phyloP scores from a whole-genome alignment of 2,113 vertebrate species.

The Pluvialis apricaria region DNA sequence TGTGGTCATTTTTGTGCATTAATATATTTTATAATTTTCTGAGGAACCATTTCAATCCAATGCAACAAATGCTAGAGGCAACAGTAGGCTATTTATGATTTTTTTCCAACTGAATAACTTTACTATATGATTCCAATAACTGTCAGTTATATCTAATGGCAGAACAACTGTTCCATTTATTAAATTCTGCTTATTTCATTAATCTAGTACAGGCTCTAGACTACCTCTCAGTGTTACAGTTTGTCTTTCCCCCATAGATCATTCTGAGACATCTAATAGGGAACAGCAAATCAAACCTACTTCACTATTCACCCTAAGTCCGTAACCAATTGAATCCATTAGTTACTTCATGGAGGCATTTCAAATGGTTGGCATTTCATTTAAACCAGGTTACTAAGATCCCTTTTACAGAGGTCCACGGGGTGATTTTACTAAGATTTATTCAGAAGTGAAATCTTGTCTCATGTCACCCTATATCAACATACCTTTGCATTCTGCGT shows the following conservation, averaged over 20 bases:
- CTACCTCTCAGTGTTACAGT: neutral
- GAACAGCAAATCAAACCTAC: neutral
- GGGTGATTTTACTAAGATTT: neutral
- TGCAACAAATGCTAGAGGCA: slow-evolving; percentile 50
- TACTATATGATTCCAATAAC: slow-evolving; percentile 23
- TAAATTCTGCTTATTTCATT: slow-evolving; percentile 47
- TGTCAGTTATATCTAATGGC: slow-evolving; percentile 3
- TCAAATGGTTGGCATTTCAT: neutral
- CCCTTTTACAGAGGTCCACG: neutral
- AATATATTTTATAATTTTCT: slow-evolving; percentile 53
- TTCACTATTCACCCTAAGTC: neutral
- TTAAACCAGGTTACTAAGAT: neutral
- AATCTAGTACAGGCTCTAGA: neutral
- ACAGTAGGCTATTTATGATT: slow-evolving; percentile 9
- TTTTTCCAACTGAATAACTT: slow-evolving; percentile 30
- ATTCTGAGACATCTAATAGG: neutral
- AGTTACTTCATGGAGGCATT: neutral
- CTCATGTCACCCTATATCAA: neutral
- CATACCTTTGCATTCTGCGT: neutral
- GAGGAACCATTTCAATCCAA: slow-evolving; percentile 22
- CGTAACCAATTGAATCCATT: neutral
- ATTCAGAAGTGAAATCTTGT: neutral
- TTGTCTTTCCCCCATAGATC: neutral
- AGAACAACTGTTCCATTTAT: neutral
- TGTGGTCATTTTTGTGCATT: slow-evolving; percentile 59